Percentiles rank a stretch among this genome's conserved stretches.
phyloP scores from a whole-genome alignment of 2,888 invertebrate species.

The Zygaena filipendulae region DNA sequence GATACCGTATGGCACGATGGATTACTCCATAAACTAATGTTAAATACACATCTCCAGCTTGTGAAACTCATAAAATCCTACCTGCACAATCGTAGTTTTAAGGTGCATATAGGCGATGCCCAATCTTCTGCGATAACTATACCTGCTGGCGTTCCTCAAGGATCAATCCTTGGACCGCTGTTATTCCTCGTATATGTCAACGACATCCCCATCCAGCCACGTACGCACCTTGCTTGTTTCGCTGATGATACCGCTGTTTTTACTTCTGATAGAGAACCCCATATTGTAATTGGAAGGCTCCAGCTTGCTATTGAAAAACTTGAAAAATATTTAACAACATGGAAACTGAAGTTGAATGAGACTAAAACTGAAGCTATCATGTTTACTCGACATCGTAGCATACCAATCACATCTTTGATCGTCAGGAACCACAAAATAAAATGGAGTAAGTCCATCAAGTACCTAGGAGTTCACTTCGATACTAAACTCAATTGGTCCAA shows the following conservation, averaged over 20 bases:
- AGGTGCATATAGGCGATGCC: slow-evolving; percentile 3
- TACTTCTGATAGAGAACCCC: too few relatives aligned
- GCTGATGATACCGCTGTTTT: slow-evolving; percentile 13
- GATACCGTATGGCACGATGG: slow-evolving; percentile 10
- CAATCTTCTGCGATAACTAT: neutral
- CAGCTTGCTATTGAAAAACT: too few relatives aligned
- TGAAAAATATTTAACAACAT: too few relatives aligned
- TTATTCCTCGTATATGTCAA: slow-evolving; percentile 7
- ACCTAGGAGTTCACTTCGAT: too few relatives aligned
- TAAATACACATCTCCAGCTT: neutral
- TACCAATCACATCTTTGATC: too few relatives aligned
- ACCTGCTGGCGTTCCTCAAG: slow-evolving; percentile 11
- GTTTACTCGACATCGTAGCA: too few relatives aligned
- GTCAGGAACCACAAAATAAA: too few relatives aligned
- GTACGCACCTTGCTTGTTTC: slow-evolving; percentile 7
- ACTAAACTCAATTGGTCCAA: too few relatives aligned
- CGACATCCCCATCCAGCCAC: slow-evolving; percentile 4
- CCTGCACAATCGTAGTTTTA: neutral
- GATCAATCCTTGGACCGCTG: slow-evolving; percentile 10
- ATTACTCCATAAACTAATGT: slow-evolving; percentile 6
- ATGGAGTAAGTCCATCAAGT: too few relatives aligned
- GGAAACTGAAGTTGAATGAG: too few relatives aligned
- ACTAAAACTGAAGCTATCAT: too few relatives aligned
- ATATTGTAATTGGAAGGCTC: too few relatives aligned
- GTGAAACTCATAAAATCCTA: slow-evolving; percentile 1